Conservation (phyloP, 1,140 invertebrate genomes). For the Cyrtorhinus lividipennis region DNA sequence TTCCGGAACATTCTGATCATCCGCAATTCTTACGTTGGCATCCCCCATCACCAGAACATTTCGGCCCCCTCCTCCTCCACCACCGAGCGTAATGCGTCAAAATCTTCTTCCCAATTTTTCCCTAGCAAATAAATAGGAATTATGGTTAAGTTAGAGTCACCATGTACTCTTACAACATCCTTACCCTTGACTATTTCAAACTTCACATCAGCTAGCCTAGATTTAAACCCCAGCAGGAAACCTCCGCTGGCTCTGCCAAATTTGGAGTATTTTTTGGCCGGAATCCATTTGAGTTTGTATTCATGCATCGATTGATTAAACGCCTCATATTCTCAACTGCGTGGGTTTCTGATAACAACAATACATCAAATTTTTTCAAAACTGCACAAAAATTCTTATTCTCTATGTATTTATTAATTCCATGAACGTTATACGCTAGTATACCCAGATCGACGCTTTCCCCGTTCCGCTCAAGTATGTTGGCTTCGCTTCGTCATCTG, state of each 20-base stretch:
- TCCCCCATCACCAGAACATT: neutral
- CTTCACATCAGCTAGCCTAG: neutral
- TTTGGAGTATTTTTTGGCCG: neutral
- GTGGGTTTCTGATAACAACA: neutral
- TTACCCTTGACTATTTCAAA: neutral
- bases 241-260: slow-evolving; percentile 2
- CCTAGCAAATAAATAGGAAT: neutral
- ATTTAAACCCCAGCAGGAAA: neutral
- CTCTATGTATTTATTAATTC: neutral
- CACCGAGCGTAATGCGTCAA: neutral
- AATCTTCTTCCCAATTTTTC: neutral
- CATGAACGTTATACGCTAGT: neutral
- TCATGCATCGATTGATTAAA: neutral
- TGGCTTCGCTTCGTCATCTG: neutral
- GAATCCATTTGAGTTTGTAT: neutral
- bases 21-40: neutral
- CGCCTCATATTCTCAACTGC: neutral
- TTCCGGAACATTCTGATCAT: neutral
- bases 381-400: neutral
- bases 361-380: neutral
- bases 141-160: neutral
- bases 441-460: neutral
- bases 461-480: neutral
- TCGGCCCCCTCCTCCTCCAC: neutral
- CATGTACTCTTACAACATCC: neutral